Base-by-base conservation (phyloP, 1,140 invertebrate species). In the Pseudomyrmex cubaensis region DNA sequence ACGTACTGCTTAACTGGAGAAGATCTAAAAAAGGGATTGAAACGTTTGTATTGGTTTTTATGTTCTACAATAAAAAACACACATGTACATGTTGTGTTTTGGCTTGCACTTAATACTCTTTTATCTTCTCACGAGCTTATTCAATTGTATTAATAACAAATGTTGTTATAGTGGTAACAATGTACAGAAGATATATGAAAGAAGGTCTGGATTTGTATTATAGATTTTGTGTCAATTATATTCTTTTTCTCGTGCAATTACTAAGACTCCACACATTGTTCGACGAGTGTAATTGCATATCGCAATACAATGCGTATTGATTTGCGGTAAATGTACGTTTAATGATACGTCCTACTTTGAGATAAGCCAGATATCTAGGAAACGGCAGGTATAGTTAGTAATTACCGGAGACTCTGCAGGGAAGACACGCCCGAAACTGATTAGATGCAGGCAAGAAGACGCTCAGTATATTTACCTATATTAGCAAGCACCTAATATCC, bases 291-390 rank as follows among this genome's bases (percentile, higher is more conserved):
- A 69, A 77, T 77, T n/a, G 44, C 35, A 13, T 3, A 70, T 9
- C 54, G 50, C n/a, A n/a, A n/a, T 54, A 54, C 22, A 22, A 35
- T 67, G 25, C 20, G 54, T 13, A 64, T 69, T 70, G 12, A 69
- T 69, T 57, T 64, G 46, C 15, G 22, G 15, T 20, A 25, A 25
- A 63, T 12, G 8, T 35, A 13, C 52, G 5, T 69, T 77, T 69
- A 78, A 69, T 48, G 63, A 22, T 20, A n/a, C 52, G 52, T 13
- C 17, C 44, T 78, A 57, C 17, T 78, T 76, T 12, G 56, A 56
- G 57, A 48, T 48, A 78, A 78, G 10, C 20, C 7, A 25, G 25
- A 25, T 35, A 15, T 70, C n/a, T 15, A 44, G 5, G 20, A 70
- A 70, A 15, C 52, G 25, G 44, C 20, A 57, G 13, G 17, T 35